A percentile compares a stretch with the other conserved stretches of the same genome.
These are phyloP conservation scores for Coelopa frigida DNA, from an alignment of 1,140 invertebrate species.

Conservation along the genomic window DNA sequence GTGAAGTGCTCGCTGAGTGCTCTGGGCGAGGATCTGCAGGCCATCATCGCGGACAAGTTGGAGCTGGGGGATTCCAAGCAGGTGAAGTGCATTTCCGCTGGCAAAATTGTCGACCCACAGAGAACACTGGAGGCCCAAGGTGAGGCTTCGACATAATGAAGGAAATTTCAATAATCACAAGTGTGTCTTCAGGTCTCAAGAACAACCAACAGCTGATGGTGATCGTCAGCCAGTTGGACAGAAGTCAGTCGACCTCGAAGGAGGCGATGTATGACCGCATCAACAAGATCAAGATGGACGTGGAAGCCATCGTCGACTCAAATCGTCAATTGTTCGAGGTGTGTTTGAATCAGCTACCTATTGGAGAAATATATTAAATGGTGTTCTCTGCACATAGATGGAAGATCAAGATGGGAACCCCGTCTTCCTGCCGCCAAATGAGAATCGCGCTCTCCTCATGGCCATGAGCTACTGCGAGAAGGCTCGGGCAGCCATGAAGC, in stretches of 20 bases:
- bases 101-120: slow-evolving; percentile 55
- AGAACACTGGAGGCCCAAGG: slow-evolving; percentile 49
- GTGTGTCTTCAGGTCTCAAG: slow-evolving; percentile 42
- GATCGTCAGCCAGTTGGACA: slow-evolving; percentile 42
- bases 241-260: slow-evolving; percentile 23
- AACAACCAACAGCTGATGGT: slow-evolving; percentile 64
- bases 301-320: slow-evolving; percentile 29
- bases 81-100: slow-evolving; percentile 60
- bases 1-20: slow-evolving; percentile 35
- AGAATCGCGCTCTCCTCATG: slow-evolving; percentile 59
- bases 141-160: no score
- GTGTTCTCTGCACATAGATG: slow-evolving; percentile 46
- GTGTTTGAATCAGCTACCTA: not conserved
- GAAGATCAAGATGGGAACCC: slow-evolving; percentile 70
- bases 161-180: no score
- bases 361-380: not conserved
- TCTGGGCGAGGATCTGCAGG: slow-evolving; percentile 51
- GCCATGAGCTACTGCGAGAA: slow-evolving; percentile 73
- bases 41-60: slow-evolving; percentile 48
- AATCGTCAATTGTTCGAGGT: slow-evolving; percentile 32
- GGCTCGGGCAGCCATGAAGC: slow-evolving; percentile 58
- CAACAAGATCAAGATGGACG: slow-evolving; percentile 34
- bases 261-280: slow-evolving; percentile 30
- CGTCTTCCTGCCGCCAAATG: slow-evolving; percentile 57
- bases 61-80: slow-evolving; percentile 30